Base-by-base conservation (phyloP, 2,888 invertebrate genomes). In the Sepiola atlantica region DNA sequence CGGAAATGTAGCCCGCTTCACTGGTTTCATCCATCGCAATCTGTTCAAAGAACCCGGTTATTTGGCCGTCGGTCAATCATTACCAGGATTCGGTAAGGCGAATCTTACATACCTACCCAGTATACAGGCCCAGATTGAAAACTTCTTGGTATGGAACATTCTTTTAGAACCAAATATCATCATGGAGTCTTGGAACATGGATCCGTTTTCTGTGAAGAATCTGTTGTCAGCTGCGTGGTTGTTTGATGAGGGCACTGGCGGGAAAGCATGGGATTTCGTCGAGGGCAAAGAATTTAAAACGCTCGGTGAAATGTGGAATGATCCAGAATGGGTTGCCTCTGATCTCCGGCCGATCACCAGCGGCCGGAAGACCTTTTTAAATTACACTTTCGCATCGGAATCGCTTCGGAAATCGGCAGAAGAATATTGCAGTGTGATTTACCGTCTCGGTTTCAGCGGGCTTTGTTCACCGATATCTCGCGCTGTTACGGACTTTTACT, bases 211-310 rank as follows among this genome's bases (percentile, higher is more conserved):
- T 55, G 95, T 95, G 0, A 94, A 95, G 35, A 94, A 94, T 61
- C 94, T 95, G 0, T 94, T 96, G 28, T 93, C 94, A 32, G 95
- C 94, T 24, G 95, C 95, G 12, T 95, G 96, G 95, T 94, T 94
- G 28, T 96, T 96, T 95, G 95, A 96, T 94, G 96, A 96, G 95
- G 96, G 96, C 16, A 93, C 95, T 94, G 96, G 96, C 0, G 54
- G 90, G 16, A 93, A 20, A n/a, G 94, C 96, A 20, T 55, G 45
- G 16, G 95, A 96, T 94, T 93, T 93, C n/a, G 45, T 94, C 95
- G 32, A 93, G 35, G 55, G 94, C 4, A 61, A 45, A 35, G 91
- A 93, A 24, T 94, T 96, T 14, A 35, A 94, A 35, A 93, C 96
- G n/a, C 96, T 96, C 6, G 90, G 93, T 18, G 95, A 95, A 61